Conservation (phyloP, 1,140 invertebrate species). For the Heliconius eleuchia region DNA sequence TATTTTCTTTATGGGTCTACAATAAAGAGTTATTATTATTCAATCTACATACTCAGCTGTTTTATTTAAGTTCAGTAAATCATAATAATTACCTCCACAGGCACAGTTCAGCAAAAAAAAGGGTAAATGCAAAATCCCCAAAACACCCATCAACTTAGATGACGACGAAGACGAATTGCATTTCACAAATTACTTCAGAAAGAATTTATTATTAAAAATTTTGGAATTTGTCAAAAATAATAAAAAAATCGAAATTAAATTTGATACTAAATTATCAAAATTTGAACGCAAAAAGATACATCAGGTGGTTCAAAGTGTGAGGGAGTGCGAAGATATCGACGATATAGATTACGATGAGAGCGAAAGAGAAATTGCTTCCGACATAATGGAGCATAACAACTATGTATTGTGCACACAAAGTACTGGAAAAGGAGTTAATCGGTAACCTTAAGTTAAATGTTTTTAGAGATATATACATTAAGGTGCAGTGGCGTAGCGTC, state of each 20-base stretch:
- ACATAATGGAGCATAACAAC: conserved; percentile 45
- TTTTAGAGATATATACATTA: too few species aligned
- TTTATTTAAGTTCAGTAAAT: not conserved
- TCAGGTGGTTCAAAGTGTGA: conserved; percentile 34
- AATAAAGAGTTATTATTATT: too few species aligned
- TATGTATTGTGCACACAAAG: conserved; percentile 48
- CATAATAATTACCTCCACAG: not conserved
- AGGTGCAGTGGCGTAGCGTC: too few species aligned
- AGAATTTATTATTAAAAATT: conserved; percentile 41
- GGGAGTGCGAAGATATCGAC: conserved; percentile 20
- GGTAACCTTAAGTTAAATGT: conserved; percentile 33
- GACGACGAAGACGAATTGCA: not conserved
- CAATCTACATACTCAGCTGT: too few species aligned
- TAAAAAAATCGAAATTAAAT: conserved; percentile 43
- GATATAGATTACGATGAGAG: conserved; percentile 13
- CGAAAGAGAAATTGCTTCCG: conserved; percentile 21
- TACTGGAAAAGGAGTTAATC: conserved; percentile 29
- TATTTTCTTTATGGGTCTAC: too few species aligned
- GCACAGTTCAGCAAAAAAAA: not conserved
- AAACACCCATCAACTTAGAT: not conserved
- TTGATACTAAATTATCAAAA: conserved; percentile 38
- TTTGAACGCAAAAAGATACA: conserved; percentile 47
- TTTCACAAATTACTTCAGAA: conserved; percentile 22
- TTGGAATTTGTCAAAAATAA: conserved; percentile 54
- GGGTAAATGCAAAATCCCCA: not conserved